Evolutionary conservation across 1,140 invertebrate genomes (phyloP).

Genomic region (Luehdorfia chinensis): DNA sequence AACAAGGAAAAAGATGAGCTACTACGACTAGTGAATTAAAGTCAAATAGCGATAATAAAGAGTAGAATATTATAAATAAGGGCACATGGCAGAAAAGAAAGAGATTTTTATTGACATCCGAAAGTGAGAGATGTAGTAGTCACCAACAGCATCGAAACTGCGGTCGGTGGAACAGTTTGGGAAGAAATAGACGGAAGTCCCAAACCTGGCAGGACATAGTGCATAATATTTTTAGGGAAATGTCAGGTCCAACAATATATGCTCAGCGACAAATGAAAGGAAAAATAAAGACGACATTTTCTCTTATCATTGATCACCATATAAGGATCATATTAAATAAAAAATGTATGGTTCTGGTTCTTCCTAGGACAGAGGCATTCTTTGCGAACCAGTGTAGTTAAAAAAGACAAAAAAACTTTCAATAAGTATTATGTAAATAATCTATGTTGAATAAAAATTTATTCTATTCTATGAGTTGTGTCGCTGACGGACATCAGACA

Average conservation of each 20-base stretch:
- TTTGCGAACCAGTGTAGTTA: too few species aligned
- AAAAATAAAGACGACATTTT: neutral
- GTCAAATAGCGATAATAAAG: neutral
- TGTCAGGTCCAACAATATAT: too few species aligned
- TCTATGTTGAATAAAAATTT: too few species aligned
- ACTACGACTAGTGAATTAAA: neutral
- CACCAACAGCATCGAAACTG: neutral
- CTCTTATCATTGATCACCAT: neutral
- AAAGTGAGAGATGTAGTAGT: neutral
- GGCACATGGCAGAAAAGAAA: neutral
- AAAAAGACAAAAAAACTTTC: too few species aligned
- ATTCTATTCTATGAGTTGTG: too few species aligned
- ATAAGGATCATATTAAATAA: neutral
- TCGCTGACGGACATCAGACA: too few species aligned
- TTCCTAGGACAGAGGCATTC: too few species aligned
- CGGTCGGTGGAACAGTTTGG: too few species aligned
- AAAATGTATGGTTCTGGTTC: too few species aligned
- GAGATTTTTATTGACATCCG: neutral
- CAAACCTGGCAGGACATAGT: neutral
- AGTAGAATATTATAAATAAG: constrained; percentile 1
- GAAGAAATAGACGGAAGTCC: neutral
- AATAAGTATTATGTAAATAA: too few species aligned
- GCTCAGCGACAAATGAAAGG: neutral
- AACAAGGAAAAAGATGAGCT: neutral
- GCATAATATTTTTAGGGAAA: neutral